Conservation (phyloP, 2,888 invertebrate genomes). For the Agriopis aurantiaria region DNA sequence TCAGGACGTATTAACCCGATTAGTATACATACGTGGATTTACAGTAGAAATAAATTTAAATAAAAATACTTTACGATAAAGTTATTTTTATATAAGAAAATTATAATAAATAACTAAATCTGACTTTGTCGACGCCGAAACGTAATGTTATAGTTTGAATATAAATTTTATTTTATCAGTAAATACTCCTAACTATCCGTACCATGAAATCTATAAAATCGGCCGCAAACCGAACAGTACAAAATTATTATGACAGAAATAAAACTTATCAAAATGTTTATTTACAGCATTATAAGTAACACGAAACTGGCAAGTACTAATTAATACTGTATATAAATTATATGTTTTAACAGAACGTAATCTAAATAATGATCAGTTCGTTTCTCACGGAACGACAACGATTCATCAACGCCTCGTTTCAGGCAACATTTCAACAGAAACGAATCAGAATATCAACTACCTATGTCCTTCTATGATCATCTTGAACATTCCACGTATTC, state of each 20-base stretch:
- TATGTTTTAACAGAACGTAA: constrained; percentile 53
- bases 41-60: constrained; percentile 46
- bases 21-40: constrained; percentile 51
- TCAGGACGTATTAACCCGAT: constrained; percentile 64
- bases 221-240: constrained; percentile 24
- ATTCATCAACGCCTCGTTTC: neutral
- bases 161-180: constrained; percentile 27
- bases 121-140: constrained; percentile 63
- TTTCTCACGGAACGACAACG: neutral
- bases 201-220: constrained; percentile 14
- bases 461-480: neutral
- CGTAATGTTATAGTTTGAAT: constrained; percentile 25
- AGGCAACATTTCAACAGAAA: constrained; percentile 9
- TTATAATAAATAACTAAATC: constrained; percentile 58
- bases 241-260: constrained; percentile 61
- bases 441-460: neutral
- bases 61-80: constrained; percentile 28
- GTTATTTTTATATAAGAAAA: constrained; percentile 57
- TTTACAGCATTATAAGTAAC: constrained; percentile 74
- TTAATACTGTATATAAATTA: constrained; percentile 83
- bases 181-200: constrained; percentile 46
- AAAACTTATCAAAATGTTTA: constrained; percentile 54
- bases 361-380: constrained; percentile 24
- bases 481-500: neutral
- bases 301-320: constrained; percentile 82